Conservation (phyloP, 2,888 invertebrate genomes). For the Pheosia gnoma region DNA sequence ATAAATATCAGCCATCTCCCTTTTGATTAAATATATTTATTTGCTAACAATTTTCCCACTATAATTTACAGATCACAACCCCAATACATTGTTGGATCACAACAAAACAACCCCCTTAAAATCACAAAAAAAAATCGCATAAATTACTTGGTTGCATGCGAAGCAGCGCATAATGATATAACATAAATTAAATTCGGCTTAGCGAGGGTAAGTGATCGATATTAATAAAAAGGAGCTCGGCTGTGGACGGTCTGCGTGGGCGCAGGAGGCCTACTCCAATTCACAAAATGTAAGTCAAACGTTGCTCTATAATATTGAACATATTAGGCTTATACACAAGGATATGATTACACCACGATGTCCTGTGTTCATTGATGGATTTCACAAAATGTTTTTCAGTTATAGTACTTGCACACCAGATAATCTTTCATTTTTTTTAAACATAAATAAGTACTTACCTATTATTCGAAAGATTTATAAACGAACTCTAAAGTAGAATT, state of each 20-base stretch:
- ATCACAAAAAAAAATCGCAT: slow-evolving; percentile 18
- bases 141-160: slow-evolving; percentile 45
- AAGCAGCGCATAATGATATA: slow-evolving; percentile 43
- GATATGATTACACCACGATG: too few relatives aligned
- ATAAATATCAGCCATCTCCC: too few relatives aligned
- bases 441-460: too few relatives aligned
- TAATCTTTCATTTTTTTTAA: too few relatives aligned
- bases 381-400: too few relatives aligned
- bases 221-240: slow-evolving; percentile 28
- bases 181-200: slow-evolving; percentile 49
- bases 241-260: neutral
- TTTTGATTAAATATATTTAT: neutral
- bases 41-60: neutral
- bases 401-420: too few relatives aligned
- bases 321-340: too few relatives aligned
- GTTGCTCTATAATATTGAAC: too few relatives aligned
- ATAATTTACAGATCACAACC: neutral
- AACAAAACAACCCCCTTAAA: slow-evolving; percentile 2
- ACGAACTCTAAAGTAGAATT: too few relatives aligned
- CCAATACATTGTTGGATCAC: neutral
- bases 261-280: slow-evolving; percentile 1
- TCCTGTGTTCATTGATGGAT: too few relatives aligned
- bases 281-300: neutral
- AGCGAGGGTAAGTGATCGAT: slow-evolving; percentile 48
- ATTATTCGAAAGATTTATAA: too few relatives aligned